These are phyloP conservation scores for Myiozetetes cayanensis DNA, from an alignment of 2,113 vertebrate species.

Conservation along the genomic window DNA sequence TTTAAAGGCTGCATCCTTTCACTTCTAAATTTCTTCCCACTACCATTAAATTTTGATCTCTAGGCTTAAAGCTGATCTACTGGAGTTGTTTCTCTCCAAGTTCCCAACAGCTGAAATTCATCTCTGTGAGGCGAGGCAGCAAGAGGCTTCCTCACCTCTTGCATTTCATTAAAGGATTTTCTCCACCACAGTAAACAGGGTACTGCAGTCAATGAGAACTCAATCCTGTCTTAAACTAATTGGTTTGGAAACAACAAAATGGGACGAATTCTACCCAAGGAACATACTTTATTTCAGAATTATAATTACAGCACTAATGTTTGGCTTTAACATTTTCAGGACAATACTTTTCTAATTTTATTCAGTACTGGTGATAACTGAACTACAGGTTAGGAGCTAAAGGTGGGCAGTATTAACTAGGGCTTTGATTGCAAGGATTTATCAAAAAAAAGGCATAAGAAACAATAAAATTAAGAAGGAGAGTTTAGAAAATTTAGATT, in stretches of 20 bases:
- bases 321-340: neutral
- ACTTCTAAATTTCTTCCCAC: neutral
- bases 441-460: fast-evolving
- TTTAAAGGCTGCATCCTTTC: neutral
- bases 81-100: neutral
- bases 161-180: neutral
- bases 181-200: neutral
- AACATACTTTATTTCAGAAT: neutral
- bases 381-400: neutral
- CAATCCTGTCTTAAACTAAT: neutral
- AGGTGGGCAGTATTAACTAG: neutral
- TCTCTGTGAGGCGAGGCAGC: neutral
- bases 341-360: neutral
- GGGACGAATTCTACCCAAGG: neutral
- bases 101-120: neutral
- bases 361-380: neutral
- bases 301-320: neutral
- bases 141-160: neutral
- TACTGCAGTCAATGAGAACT: neutral
- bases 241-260: neutral
- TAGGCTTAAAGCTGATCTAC: neutral
- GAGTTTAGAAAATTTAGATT: neutral
- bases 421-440: neutral
- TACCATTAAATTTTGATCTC: neutral
- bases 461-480: neutral